A percentile compares a stretch with the other conserved stretches of the same genome.
phyloP scores from a whole-genome alignment of 2,113 vertebrate species.

The Numenius arquata region DNA sequence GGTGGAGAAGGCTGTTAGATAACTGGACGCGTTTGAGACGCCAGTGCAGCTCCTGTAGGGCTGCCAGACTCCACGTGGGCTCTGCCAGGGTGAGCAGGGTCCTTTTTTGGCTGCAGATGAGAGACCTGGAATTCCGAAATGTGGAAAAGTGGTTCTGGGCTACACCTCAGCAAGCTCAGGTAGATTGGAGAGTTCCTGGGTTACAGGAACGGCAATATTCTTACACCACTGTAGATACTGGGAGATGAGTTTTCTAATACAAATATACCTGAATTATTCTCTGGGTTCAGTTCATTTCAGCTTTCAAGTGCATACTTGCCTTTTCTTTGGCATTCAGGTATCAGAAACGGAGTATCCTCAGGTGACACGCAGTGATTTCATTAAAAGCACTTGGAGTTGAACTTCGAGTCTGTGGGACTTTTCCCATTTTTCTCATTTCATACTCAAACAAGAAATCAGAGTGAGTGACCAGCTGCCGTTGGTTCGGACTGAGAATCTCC shows the following conservation, averaged over 20 bases:
- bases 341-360: neutral
- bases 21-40: constrained; percentile 20
- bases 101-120: neutral
- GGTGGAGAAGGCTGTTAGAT: constrained; percentile 49
- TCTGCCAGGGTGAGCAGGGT: neutral
- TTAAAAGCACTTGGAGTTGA: neutral
- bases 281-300: neutral
- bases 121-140: constrained; percentile 24
- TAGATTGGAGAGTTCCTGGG: neutral
- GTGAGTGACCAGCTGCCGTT: neutral
- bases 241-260: neutral
- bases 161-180: constrained; percentile 18
- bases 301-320: neutral
- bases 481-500: neutral
- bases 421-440: constrained; percentile 28
- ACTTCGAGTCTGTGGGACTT: neutral
- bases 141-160: neutral
- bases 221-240: neutral
- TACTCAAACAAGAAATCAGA: constrained; percentile 18
- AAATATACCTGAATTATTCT: neutral
- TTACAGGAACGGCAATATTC: constrained; percentile 10
- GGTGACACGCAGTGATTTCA: neutral
- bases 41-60: neutral
- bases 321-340: neutral
- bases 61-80: neutral